Percentiles rank a stretch among this genome's conserved stretches.
phyloP scores from a whole-genome alignment of 2,113 vertebrate genomes.

The Hemiprocne comata region DNA sequence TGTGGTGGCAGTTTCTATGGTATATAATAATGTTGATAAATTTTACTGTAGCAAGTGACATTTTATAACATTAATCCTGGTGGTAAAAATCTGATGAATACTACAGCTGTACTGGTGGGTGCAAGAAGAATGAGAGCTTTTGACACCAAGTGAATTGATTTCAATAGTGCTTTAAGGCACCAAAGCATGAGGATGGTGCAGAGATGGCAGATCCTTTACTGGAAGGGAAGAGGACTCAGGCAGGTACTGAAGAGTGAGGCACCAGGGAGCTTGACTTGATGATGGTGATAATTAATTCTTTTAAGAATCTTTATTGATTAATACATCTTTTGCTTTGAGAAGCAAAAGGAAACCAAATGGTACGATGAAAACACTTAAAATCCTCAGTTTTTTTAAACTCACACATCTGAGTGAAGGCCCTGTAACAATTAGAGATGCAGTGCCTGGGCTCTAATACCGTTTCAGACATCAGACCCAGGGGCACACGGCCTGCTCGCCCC shows the following conservation, averaged over 20 bases:
- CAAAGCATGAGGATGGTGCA: not conserved
- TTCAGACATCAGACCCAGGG: not conserved
- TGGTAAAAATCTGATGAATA: conserved; percentile 75
- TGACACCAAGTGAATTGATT: conserved; percentile 37
- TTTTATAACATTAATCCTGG: conserved; percentile 83
- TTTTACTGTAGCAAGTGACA: conserved; percentile 83
- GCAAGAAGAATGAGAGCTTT: conserved; percentile 43
- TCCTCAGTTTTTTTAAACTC: conserved; percentile 54
- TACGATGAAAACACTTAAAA: not conserved
- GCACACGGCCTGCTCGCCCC: not conserved
- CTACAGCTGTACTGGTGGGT: conserved; percentile 45
- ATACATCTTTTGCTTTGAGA: conserved; percentile 63
- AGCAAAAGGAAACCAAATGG: not conserved
- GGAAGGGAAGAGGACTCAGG: not conserved
- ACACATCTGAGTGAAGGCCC: not conserved
- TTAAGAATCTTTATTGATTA: conserved; percentile 75
- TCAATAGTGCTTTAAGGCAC: conserved; percentile 7
- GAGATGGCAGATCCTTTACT: not conserved
- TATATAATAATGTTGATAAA: conserved; percentile 89
- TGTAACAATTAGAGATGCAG: conserved; percentile 37
- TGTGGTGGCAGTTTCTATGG: conserved; percentile 86
- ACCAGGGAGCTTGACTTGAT: conserved; percentile 55
- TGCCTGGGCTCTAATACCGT: conserved; percentile 23
- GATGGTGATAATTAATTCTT: conserved; percentile 76
- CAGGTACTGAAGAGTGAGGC: not conserved